Percentiles rank a stretch among this genome's conserved stretches.
These are phyloP conservation scores for Lepidonotus clava DNA, from an alignment of 2,888 invertebrate genomes.

Conservation along the genomic window DNA sequence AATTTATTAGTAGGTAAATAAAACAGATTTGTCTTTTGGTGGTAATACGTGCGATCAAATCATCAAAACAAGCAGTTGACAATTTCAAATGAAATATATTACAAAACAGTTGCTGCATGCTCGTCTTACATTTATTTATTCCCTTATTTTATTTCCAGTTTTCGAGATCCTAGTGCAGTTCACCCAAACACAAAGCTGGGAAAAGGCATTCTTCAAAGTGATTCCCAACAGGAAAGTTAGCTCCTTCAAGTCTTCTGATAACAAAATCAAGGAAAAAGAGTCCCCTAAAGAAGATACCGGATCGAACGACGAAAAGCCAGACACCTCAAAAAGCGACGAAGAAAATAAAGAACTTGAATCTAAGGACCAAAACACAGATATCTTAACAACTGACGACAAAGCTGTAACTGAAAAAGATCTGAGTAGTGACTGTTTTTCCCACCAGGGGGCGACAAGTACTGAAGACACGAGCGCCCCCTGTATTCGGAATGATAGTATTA, in stretches of 20 bases:
- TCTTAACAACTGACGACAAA: too few relatives aligned
- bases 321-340: background rate
- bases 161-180: slow-evolving; percentile 81
- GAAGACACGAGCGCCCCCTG: background rate
- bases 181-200: slow-evolving; percentile 80
- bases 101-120: too few relatives aligned
- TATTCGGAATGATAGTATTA: background rate
- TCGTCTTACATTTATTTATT: too few relatives aligned
- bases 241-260: background rate
- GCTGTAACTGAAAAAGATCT: too few relatives aligned
- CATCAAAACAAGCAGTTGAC: background rate
- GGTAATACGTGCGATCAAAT: too few relatives aligned
- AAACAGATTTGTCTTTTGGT: too few relatives aligned
- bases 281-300: background rate
- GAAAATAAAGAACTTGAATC: background rate
- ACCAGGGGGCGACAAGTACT: background rate
- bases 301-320: background rate
- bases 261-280: background rate
- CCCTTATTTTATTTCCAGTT: slow-evolving; percentile 77
- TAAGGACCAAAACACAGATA: too few relatives aligned
- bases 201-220: slow-evolving; percentile 78
- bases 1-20: too few relatives aligned
- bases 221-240: slow-evolving; percentile 79
- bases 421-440: too few relatives aligned
- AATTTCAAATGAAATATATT: background rate